These are phyloP conservation scores for Poeciliopsis turneri DNA, from an alignment of 2,797 vertebrate species.

Conservation along the genomic window DNA sequence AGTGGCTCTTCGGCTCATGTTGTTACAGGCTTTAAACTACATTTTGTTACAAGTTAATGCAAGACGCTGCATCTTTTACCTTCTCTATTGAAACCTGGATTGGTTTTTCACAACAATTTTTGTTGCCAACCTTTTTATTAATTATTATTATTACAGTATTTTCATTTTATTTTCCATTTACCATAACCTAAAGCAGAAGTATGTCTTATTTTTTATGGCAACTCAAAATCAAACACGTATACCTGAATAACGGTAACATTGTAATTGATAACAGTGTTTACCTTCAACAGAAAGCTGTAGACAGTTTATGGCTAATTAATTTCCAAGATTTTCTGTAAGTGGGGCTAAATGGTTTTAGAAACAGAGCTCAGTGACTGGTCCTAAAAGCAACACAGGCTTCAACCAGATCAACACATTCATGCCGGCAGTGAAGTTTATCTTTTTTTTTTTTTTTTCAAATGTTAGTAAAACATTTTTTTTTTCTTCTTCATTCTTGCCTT, in stretches of 20 bases:
- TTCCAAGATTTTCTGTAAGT: not conserved
- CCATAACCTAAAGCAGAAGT: too few relatives aligned
- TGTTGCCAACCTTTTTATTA: not conserved
- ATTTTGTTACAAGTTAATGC: not conserved
- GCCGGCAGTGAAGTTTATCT: not conserved
- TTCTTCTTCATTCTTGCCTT: too few relatives aligned
- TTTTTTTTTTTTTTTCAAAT: not conserved
- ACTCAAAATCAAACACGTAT: not conserved
- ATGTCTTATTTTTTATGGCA: not conserved
- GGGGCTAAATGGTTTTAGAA: not conserved
- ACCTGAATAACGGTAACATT: not conserved
- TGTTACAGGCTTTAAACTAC: not conserved
- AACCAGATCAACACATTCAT: not conserved
- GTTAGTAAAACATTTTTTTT: not conserved
- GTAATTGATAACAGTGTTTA: not conserved
- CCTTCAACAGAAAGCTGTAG: not conserved
- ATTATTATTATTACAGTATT: too few relatives aligned
- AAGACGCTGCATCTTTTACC: not conserved
- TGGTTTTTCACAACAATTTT: not conserved
- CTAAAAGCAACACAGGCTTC: not conserved
- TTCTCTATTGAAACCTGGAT: not conserved
- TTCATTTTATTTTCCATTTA: not conserved
- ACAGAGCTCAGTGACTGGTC: not conserved
- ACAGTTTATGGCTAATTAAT: not conserved
- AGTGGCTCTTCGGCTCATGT: not conserved